phyloP scores from a whole-genome alignment of 92 coral and sea anemone species.

The Porites divaricata region DNA sequence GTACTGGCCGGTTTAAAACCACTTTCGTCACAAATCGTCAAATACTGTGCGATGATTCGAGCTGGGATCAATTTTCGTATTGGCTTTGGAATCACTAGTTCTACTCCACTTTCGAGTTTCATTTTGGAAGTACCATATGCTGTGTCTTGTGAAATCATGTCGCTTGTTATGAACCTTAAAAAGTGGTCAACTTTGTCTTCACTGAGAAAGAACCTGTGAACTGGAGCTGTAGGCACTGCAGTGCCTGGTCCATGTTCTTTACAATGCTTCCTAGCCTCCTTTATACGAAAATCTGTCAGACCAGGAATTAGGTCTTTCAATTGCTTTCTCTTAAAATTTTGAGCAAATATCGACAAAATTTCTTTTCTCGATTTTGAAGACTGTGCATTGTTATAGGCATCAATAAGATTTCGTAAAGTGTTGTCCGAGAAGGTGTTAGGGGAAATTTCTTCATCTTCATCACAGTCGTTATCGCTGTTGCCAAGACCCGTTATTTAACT shows the following conservation, averaged over 20 bases:
- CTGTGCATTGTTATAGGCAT: slow-evolving; percentile 32
- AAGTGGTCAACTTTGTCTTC: slow-evolving; percentile 26
- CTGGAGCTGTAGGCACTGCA: slow-evolving; percentile 12
- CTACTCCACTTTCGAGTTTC: slow-evolving; percentile 12
- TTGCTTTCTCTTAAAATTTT: slow-evolving; percentile 15
- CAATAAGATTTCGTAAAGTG: slow-evolving; percentile 29
- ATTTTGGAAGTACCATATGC: slow-evolving; percentile 19
- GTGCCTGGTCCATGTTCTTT: slow-evolving; percentile 7
- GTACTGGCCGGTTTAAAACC: slow-evolving; percentile 22
- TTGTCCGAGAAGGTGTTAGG: slow-evolving; percentile 19
- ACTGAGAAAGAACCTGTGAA: slow-evolving; percentile 30
- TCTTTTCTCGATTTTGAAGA: neutral
- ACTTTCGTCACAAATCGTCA: slow-evolving; percentile 13
- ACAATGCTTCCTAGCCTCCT: slow-evolving; percentile 33
- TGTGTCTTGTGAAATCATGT: slow-evolving; percentile 8
- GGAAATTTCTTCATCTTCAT: slow-evolving; percentile 14
- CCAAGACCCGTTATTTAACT: slow-evolving; percentile 16
- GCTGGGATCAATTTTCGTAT: slow-evolving; percentile 21
- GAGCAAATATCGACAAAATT: slow-evolving; percentile 15
- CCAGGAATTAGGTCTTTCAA: slow-evolving; percentile 30
- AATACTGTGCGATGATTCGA: slow-evolving; percentile 25
- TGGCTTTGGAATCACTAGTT: slow-evolving; percentile 12
- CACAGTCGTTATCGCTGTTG: slow-evolving; percentile 24
- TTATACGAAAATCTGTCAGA: slow-evolving; percentile 23
- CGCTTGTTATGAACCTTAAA: slow-evolving; percentile 2